Conservation (phyloP, 35 echinoderm and acorn worm species). For the Apostichopus parvimensis region DNA sequence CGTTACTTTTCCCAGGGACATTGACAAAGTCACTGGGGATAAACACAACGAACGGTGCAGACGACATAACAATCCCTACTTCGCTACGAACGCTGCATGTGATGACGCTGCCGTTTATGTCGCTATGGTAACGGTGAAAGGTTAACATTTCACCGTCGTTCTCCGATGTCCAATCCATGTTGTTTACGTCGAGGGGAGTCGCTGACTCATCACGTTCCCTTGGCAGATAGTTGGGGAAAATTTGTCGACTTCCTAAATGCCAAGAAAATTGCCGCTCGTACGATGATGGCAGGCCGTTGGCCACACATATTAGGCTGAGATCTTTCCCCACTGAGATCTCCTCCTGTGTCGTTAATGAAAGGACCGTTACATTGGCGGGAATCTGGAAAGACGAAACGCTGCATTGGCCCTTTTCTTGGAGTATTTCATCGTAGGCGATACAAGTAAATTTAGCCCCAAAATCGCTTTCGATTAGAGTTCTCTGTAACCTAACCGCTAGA, state of each 20-base stretch:
- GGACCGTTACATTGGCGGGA: slow-evolving; percentile 19
- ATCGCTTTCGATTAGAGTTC: slow-evolving; percentile 52
- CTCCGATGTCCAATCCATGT: slow-evolving; percentile 11
- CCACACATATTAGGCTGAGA: slow-evolving; percentile 20
- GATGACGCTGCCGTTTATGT: slow-evolving; percentile 32
- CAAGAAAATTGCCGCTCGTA: slow-evolving; percentile 21
- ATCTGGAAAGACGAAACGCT: slow-evolving; percentile 44
- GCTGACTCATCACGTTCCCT: slow-evolving; percentile 18
- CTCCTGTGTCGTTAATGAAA: slow-evolving; percentile 24
- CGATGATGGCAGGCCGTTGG: neutral
- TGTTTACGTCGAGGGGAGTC: slow-evolving; percentile 17
- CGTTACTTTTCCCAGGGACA: neutral
- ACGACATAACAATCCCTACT: neutral
- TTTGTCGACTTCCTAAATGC: slow-evolving; percentile 24
- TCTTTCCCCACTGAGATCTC: neutral
- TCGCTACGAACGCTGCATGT: slow-evolving; percentile 22
- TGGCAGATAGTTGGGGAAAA: neutral
- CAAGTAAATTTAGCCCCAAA: slow-evolving; percentile 49
- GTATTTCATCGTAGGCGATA: slow-evolving; percentile 15
- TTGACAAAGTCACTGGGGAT: neutral
- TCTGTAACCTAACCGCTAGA: slow-evolving; percentile 18
- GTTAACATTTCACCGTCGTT: slow-evolving; percentile 37
- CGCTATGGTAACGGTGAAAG: slow-evolving; percentile 41
- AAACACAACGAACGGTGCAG: neutral
- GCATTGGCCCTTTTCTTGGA: slow-evolving; percentile 28